Evolutionary conservation across 2,797 vertebrate genomes (phyloP), one percentile per base, ranked within the genome.

Genomic region (Nothura maculosa): DNA sequence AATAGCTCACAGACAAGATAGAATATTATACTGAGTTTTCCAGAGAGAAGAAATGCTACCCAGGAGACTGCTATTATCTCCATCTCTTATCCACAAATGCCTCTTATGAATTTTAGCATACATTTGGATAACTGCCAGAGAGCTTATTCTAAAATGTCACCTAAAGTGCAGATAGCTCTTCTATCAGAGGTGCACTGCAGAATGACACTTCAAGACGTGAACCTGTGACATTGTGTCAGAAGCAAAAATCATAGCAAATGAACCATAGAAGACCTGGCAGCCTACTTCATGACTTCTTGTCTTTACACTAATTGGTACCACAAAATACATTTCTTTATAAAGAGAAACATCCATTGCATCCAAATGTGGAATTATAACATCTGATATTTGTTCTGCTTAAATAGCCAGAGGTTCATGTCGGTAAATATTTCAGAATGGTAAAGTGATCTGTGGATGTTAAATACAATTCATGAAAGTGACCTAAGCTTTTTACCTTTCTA

Each of bases 111-210:
- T 92, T 94, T 94, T 90, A 85, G 61, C 81, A 94, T 92, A 66
- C 30, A 83, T 87, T 94, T 96, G 88, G 83, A 64, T 89, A 87
- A 82, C 42, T 87, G 79, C 85, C 93, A 95, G 67, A 87, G 24
- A 93, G 75, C 62, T 83, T 90, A 91, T 89, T 95, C 90, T 82
- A 82, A 94, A 95, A 96, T 93, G 87, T 90, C 88, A 95, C 79
- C 88, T 74, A 75, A 84, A 86, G 36, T 84, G 86, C 72, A 94
- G 69, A 52, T 78, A 94, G 50, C 68, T 93, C 62, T 89, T 88
- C 64, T 90, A 92, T 88, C 72, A 80, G 81, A 16, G 52, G 68
- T 80, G 68, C 3, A 2, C 72, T 91, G 32, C 1, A 2, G 54
- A 82, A 12, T 82, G 64, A 62, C 54, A 69, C 75, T 90, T 82